These are phyloP conservation scores for Patella caerulea DNA, from an alignment of 2,888 invertebrate species.

Conservation along the genomic window DNA sequence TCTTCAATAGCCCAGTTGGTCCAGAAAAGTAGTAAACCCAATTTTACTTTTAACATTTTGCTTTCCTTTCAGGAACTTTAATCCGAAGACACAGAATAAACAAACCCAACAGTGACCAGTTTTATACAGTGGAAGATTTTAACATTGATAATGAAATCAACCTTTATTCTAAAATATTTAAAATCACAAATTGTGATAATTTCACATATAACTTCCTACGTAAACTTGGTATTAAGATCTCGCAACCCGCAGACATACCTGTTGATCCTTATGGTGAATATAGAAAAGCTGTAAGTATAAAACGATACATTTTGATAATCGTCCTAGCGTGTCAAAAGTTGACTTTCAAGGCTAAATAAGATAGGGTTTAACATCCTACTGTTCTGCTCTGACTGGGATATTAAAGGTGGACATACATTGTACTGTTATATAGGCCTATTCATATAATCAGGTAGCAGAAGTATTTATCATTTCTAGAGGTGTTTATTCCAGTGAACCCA, in stretches of 20 bases:
- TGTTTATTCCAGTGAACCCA: too few species aligned
- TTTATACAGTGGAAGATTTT: constrained; percentile 87
- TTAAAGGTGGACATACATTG: too few species aligned
- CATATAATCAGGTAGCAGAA: too few species aligned
- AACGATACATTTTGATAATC: background rate
- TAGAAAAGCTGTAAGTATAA: constrained; percentile 61
- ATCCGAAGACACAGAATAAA: constrained; percentile 87
- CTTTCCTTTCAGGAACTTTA: constrained; percentile 78
- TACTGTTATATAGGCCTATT: too few species aligned
- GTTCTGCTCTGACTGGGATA: too few species aligned
- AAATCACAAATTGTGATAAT: constrained; percentile 87
- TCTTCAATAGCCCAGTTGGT: too few species aligned
- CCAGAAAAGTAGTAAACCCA: background rate
- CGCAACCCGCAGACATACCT: constrained; percentile 51
- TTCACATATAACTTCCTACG: constrained; percentile 89
- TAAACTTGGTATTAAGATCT: constrained; percentile 85
- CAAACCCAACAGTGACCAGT: constrained; percentile 82
- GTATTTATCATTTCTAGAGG: too few species aligned
- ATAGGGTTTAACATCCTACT: too few species aligned
- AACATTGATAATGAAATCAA: constrained; percentile 85
- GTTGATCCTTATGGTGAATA: constrained; percentile 66
- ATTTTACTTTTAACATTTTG: background rate
- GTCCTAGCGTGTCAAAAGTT: too few species aligned
- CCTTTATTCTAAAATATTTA: constrained; percentile 85
- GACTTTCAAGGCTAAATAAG: too few species aligned